Base-by-base conservation (phyloP, 1,140 invertebrate species). In the Drosophila sechellia region DNA sequence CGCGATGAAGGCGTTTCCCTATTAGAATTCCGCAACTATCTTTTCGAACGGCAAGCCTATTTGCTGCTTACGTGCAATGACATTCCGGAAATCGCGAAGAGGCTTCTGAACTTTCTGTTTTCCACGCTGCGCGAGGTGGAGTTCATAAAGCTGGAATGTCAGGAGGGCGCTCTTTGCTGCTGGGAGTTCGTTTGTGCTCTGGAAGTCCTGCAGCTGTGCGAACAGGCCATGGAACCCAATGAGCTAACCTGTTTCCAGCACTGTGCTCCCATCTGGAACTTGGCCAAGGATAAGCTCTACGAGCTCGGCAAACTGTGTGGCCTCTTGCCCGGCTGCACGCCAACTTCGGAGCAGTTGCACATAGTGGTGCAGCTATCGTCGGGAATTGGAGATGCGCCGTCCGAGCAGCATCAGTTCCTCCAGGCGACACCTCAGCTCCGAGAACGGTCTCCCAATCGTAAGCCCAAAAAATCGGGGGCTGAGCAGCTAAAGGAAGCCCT, bases 131-230 rank as follows among this genome's bases (percentile, higher is more conserved):
- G 91, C 3, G 92, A 92, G 56, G 77, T 92, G 22, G 92, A 92
- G 35, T 77, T 77, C 15, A 77, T 92, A 5, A 92, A 92, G 50
- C 50, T 92, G 20, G 92, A 92, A 53, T 93, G 95, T 64, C 96
- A 96, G 22, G 94, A 95, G 46, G 98, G 98, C 35, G 96, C 98
- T 0, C 93, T 98, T 2, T 95, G 96, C 48, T 98, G 97, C 91
- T 99, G 98, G 98, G 95, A 98, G 40, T 98, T 98, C 84, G 94
- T 99, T 0, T 98, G 97, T 66, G 97, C 96, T 63, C 93, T 98
- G 57, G 98, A 99, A 93, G 96, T 98, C 15, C 92, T 99, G 49
- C 94, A 96, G 35, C 95, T 95, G 0, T 97, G 96, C 92, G 95
- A 97, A 71, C 94, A 94, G 74, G 95, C 95, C 48, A 95, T 94